Conservation (phyloP, 2,113 vertebrate genomes). For the Spea bombifrons region DNA sequence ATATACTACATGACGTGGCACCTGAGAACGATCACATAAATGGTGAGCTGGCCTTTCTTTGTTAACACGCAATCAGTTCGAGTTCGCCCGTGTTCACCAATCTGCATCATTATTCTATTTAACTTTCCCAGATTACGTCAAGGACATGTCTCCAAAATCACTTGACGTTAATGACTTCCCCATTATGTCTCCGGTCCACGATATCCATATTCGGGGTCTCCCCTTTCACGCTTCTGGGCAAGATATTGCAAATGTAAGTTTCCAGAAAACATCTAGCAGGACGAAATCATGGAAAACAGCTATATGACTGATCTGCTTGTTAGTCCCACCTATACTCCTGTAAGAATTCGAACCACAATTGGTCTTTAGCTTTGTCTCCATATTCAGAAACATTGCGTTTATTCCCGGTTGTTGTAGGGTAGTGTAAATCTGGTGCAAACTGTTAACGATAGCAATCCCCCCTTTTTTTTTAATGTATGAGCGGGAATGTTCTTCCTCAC, state of each 20-base stretch:
- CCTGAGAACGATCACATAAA: constrained; percentile 50
- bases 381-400: no score
- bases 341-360: no score
- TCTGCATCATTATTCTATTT: neutral
- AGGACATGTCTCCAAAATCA: constrained; percentile 53
- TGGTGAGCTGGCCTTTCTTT: constrained; percentile 51
- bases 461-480: no score
- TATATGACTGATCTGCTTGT: no score
- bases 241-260: constrained; percentile 81
- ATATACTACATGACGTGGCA: constrained; percentile 30
- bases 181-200: constrained; percentile 47
- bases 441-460: no score
- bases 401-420: no score
- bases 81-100: no score
- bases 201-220: constrained; percentile 81
- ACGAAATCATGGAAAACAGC: no score
- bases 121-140: constrained; percentile 51
- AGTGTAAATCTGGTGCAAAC: no score
- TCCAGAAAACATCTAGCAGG: neutral
- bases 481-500: no score
- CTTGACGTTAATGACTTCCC: constrained; percentile 46
- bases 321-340: no score
- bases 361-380: no score
- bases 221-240: constrained; percentile 73
- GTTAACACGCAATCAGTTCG: neutral